Base-by-base conservation (phyloP, 2,888 invertebrate species). In the Frankliniella fusca region DNA sequence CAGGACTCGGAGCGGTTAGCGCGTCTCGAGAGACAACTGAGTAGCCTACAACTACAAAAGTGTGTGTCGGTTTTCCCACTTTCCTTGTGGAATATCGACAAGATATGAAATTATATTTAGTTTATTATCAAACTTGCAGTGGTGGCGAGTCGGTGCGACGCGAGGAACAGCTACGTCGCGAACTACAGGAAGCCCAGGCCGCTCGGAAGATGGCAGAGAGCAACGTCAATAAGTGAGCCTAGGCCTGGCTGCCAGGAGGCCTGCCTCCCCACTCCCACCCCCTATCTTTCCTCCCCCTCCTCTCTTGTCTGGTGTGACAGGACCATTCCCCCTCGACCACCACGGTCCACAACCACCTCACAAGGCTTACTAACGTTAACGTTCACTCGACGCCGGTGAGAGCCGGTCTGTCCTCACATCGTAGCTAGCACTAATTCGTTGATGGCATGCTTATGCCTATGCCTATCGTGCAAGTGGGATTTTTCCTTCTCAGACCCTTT, bases 161-260 rank as follows among this genome's bases (percentile, higher is more conserved):
- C 27, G 70, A 76, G 70, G 70, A 76, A 12, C 70, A 76, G 70
- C 70, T 76, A 10, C 70, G 27, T 3, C 70, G 70, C 9, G 70
- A 76, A 23, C 70, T 76, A 2, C 70, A 27, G 23, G 70, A 76
- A 27, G 70, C 70, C 23, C 70, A 76, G 70, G 70, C 70, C 12
- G 70, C 70, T 10, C 70, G 70, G 23, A 76, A 76, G 70, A 76
- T 76, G 70, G 70, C 70, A 5, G 70, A 76, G 70, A 27, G 70
- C 70, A 76, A 76, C 70, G 70, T 76, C 70, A 23, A 76, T 27
- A 76, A 76, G 70, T 76, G 70, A 76, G 70, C 61, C 15, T 18
- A 70, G 70, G 20, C 61, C 61, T 61, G 18, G 61, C 38, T 38
- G 38, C 38, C n/a, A n/a, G n/a, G n/a, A n/a, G 18, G 54, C 54